Percentiles rank a stretch among this genome's conserved stretches.
Conservation (phyloP, 2,113 vertebrate species). For the Origma solitaria region DNA sequence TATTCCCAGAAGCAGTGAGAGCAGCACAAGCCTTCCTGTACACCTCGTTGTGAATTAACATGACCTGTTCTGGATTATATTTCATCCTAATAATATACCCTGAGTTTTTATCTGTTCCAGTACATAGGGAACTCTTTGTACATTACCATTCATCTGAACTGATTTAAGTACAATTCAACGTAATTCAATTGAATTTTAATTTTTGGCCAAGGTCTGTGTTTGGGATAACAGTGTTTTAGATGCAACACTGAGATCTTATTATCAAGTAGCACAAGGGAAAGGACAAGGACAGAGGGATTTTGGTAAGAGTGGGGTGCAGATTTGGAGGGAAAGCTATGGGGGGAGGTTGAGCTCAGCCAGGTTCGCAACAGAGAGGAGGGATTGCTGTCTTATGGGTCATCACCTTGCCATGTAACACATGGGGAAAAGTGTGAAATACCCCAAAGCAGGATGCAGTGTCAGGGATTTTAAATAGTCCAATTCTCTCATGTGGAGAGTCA, state of each 20-base stretch:
- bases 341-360: neutral
- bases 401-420: neutral
- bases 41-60: neutral
- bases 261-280: neutral
- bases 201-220: neutral
- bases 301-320: neutral
- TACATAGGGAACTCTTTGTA: neutral
- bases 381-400: neutral
- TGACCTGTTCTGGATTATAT: neutral
- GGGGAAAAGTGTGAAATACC: neutral
- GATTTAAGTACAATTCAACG: neutral
- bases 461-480: constrained; percentile 14
- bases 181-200: neutral
- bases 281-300: neutral
- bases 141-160: neutral
- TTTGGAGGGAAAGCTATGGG: neutral
- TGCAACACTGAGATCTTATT: neutral
- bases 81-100: neutral
- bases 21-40: neutral
- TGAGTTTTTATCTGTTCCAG: neutral
- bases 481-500: neutral
- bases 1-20: neutral
- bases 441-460: neutral
- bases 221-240: neutral
- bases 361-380: neutral